These are phyloP conservation scores for Procapra przewalskii DNA, from an alignment of 2,113 vertebrate species.

Conservation along the genomic window DNA sequence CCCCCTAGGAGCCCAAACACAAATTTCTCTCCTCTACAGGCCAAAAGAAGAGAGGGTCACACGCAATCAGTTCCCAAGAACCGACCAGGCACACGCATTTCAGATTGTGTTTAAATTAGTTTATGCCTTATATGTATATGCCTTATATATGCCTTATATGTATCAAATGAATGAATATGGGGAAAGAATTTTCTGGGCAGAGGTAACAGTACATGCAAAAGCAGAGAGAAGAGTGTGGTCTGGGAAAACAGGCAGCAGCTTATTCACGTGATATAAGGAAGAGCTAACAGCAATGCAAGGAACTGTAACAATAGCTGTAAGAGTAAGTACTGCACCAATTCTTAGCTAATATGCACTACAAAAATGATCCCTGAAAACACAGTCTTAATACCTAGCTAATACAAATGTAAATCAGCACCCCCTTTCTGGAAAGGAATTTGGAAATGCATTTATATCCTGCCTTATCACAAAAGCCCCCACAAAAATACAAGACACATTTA, in stretches of 20 bases:
- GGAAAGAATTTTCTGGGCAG: background rate
- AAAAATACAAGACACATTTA: background rate
- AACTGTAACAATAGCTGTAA: background rate
- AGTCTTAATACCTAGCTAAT: background rate
- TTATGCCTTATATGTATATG: too few relatives aligned
- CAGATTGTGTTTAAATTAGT: background rate
- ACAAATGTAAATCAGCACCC: background rate
- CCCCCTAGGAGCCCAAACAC: background rate
- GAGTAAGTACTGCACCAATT: background rate
- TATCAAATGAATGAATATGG: background rate
- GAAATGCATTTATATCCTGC: background rate
- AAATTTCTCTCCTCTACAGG: slow-evolving; percentile 11
- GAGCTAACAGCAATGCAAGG: background rate
- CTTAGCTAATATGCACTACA: background rate
- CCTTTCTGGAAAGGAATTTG: background rate
- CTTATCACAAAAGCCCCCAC: background rate
- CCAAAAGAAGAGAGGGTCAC: background rate
- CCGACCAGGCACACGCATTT: background rate
- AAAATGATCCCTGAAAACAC: background rate
- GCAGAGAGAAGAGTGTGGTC: background rate
- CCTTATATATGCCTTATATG: too few relatives aligned
- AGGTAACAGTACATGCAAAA: background rate
- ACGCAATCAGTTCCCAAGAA: slow-evolving; percentile 11
- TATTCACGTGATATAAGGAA: background rate
- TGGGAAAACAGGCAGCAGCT: background rate